These are phyloP conservation scores for Bombylius discolor DNA, from an alignment of 2,888 invertebrate genomes.

Conservation along the genomic window DNA sequence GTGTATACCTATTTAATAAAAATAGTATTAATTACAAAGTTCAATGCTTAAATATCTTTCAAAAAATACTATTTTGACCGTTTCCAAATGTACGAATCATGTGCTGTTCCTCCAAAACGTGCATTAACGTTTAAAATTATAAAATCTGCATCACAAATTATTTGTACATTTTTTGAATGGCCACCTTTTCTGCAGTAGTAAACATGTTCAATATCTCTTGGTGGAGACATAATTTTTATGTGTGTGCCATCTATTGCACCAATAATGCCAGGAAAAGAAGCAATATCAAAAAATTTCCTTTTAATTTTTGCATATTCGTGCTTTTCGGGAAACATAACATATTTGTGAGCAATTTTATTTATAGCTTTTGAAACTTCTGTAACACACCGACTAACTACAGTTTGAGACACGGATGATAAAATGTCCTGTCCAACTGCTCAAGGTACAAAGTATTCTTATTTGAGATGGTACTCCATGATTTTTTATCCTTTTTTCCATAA, in stretches of 20 bases:
- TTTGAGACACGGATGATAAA: neutral
- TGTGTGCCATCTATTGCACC: neutral
- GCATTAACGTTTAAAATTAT: neutral
- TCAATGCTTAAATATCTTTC: neutral
- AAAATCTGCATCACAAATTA: slow-evolving; percentile 10
- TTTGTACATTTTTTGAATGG: slow-evolving; percentile 7
- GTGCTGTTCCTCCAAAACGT: slow-evolving; percentile 4
- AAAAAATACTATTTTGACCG: neutral
- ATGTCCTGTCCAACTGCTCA: slow-evolving; percentile 1
- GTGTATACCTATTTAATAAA: neutral
- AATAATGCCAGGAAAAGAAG: neutral
- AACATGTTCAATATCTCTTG: neutral
- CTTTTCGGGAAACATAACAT: neutral
- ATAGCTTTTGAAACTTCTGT: neutral
- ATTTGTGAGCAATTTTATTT: neutral
- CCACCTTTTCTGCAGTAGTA: slow-evolving; percentile 8
- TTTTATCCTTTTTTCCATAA: neutral
- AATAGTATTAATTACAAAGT: neutral
- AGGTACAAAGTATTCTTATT: neutral
- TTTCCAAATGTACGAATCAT: slow-evolving; percentile 5
- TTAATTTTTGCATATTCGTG: neutral
- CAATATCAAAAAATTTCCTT: neutral
- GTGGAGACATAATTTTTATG: neutral
- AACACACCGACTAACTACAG: slow-evolving; percentile 1
- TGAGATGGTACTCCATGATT: neutral